Evolutionary conservation across 2,797 vertebrate genomes (phyloP), one percentile per base, ranked within the genome.

Genomic region (Leuciscus waleckii): DNA sequence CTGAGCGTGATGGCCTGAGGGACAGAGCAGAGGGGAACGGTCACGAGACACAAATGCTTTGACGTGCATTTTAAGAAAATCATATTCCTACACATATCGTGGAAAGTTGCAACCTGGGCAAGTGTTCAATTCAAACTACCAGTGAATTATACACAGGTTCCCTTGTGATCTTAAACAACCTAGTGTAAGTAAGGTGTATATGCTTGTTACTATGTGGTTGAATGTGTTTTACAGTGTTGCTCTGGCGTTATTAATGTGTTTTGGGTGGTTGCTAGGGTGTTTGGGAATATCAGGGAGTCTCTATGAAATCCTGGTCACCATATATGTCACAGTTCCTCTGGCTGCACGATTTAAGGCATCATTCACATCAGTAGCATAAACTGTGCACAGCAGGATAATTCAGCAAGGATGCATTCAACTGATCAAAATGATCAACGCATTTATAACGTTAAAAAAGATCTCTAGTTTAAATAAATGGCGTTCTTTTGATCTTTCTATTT

Each of bases 1-100:
- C 93, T 96, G 96, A 89, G 96, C 91, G 84, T 97, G 97, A 91
- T 97, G 97, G 90, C 95, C 97, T 98, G 87, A 13, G 84, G 84
- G 56, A 37, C 63, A 84, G 26, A 83, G 26, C 43, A 74, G 65
- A 82, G 75, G 32, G 21, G 26, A 61, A 43, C 32, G 4, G 77
- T 85, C 77, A 73, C 2, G 2, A 73, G 10, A 19, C 6, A 46
- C 21, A 26, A 35, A 79, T 68, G 19, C 37, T 78, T 69, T 8
- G n/a, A 10, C 10, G 9, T 17, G 54, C 14, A 65, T 8, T 35
- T 77, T 11, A 58, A 9, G 35, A 69, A 56, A 32, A 29, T 9
- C 49, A 2, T 1, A 71, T 79, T 79, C 41, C 10, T 26, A n/a
- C 26, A 46, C 26, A 23, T 14, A 35, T 26, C 2, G 9, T 81